Percentiles rank a stretch among this genome's conserved stretches.
These are phyloP conservation scores for Heliopora coerulea DNA, from an alignment of 92 coral and sea anemone species.

Conservation along the genomic window DNA sequence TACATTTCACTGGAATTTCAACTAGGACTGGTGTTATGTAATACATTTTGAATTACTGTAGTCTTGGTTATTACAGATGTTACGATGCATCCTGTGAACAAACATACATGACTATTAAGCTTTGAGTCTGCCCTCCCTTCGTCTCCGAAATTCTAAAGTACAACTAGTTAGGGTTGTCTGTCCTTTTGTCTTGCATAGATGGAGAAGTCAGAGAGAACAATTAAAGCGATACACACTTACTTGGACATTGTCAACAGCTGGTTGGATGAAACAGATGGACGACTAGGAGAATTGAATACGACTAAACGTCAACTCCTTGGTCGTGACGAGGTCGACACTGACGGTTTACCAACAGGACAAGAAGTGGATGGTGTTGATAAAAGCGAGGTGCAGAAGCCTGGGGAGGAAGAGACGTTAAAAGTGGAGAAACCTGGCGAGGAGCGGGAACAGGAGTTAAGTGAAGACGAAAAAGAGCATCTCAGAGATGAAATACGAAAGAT, in stretches of 20 bases:
- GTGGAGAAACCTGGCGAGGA: conserved; percentile 10
- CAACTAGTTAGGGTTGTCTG: background rate
- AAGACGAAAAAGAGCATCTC: conserved; percentile 14
- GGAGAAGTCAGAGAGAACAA: conserved; percentile 28
- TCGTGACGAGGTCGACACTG: background rate
- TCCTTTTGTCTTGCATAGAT: conserved; percentile 1
- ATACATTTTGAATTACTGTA: too few relatives aligned
- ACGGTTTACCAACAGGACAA: background rate
- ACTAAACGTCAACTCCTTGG: conserved; percentile 3
- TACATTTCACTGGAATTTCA: too few relatives aligned
- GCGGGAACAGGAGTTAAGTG: background rate
- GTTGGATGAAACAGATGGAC: conserved; percentile 41
- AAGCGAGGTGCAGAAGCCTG: background rate
- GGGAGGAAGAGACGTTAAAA: background rate
- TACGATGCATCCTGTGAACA: too few relatives aligned
- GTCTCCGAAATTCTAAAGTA: too few relatives aligned
- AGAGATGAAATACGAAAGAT: background rate
- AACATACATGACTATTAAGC: too few relatives aligned
- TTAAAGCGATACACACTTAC: conserved; percentile 26
- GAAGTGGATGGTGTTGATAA: conserved; percentile 25
- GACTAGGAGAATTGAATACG: background rate
- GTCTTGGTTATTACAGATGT: too few relatives aligned
- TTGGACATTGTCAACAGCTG: conserved; percentile 34
- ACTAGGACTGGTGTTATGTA: too few relatives aligned
- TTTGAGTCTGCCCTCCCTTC: too few relatives aligned